Base-by-base conservation (phyloP, 2,113 vertebrate genomes). In the Gobius niger region DNA sequence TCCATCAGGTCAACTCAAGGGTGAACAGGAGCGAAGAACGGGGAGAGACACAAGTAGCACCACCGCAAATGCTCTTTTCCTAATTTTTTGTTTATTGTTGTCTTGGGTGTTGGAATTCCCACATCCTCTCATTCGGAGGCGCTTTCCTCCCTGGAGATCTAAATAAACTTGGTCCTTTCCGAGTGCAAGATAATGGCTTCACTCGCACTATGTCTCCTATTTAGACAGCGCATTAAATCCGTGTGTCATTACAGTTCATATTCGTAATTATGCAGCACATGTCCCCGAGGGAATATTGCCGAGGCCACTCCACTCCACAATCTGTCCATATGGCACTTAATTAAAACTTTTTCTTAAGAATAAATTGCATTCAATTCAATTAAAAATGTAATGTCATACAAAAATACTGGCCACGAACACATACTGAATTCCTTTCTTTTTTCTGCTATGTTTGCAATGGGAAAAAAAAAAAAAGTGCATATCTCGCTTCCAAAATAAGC, bases 341-440 rank as follows among this genome's bases (percentile, higher is more conserved):
- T 94, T 94, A 94, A 94, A 94, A 94, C 90, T 93, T 94, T 54
- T 94, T 92, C 90, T 92, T 92, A 90, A 91, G 91, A 93, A 93
- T 92, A 94, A 91, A 94, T 93, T 92, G 90, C 90, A 91, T 93
- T 93, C 90, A 91, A 92, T 94, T 94, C 90, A 93, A 93, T 93
- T 93, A 93, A 93, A 93, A 92, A 85, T 92, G 89, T 93, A 93
- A 93, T 92, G 92, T 92, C 90, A 93, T 87, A 87, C 87, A 86
- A 89, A 91, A 94, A 93, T 93, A 93, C 93, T 93, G 87, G 92
- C 88, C 89, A 89, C 80, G 89, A 90, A 85, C 85, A 86, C 76
- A 82, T 70, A 82, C 71, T 74, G 71, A 83, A 76, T 83, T 68
- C n/a, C 63, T 65, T 41, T 18, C 46, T 57, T 71, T 77, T 74